Base-by-base conservation (phyloP, 1,140 invertebrate genomes). In the Panagrolaimus sp. region DNA sequence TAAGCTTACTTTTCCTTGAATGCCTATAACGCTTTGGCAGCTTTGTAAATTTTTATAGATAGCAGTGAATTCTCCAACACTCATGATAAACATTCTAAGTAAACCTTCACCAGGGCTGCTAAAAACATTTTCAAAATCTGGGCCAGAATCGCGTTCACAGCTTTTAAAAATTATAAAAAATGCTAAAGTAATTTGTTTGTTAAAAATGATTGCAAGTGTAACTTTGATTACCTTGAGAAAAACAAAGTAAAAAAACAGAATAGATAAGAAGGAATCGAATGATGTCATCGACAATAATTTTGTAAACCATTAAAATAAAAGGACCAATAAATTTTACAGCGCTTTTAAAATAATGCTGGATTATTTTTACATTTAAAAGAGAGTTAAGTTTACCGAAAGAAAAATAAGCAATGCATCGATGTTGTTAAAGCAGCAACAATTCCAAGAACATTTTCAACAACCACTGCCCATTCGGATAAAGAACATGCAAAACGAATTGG, bases 1-100 rank as follows among this genome's bases (percentile, higher is more conserved):
- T 4, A 38, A 38, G 13, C 14, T 14, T 14, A 57, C 51, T 27
- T 57, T 57, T 23, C 51, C 51, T 27, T 57, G 51, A 11, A 57
- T 27, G 1, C 51, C 51, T 11, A 57, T 57, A 1, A 57, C 27
- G n/a, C 51, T 57, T 9, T 57, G n/a, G 20, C 51, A 57, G 51
- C 20, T 57, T 16, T 57, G 51, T n/a, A 57, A 25, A 16, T 57
- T 57, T 1, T 88, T 88, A 81, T 92, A 96, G 77, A 93, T 92
- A 82, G 92, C 91, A 0, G 91, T 92, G 81, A 96, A 96, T 73
- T 93, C 93, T 3, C 92, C 92, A 73, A 96, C 86, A 0, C 93
- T 96, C 91, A 96, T 96, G 16, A 96, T 87, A 80, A 96, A 96
- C 92, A 96, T 96, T 0, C 91, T 91, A 88, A 97, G 92, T 9